These are phyloP conservation scores for Antheraea mylitta DNA, from an alignment of 1,140 invertebrate genomes.

Conservation along the genomic window DNA sequence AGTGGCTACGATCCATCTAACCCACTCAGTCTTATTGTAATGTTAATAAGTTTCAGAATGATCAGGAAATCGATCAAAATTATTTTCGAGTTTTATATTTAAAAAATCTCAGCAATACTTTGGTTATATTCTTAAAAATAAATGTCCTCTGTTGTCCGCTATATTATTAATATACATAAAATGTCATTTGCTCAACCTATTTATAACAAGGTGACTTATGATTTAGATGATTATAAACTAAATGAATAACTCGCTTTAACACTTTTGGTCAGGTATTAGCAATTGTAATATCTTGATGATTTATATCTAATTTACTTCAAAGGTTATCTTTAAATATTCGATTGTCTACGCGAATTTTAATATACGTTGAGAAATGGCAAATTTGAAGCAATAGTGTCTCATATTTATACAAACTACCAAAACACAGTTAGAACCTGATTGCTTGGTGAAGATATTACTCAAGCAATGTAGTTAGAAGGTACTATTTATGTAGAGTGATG, in stretches of 20 bases:
- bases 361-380: no score
- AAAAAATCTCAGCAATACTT: no score
- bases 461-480: no score
- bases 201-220: slow-evolving; percentile 16
- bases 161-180: slow-evolving; percentile 12
- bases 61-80: not conserved
- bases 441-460: no score
- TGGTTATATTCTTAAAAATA: not conserved
- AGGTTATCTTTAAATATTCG: no score
- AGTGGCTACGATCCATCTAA: not conserved
- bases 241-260: not conserved
- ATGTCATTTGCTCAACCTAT: slow-evolving; percentile 11
- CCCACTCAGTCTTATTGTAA: not conserved
- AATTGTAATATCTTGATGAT: not conserved
- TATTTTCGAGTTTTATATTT: no score
- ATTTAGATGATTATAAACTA: slow-evolving; percentile 6
- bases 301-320: slow-evolving; percentile 1
- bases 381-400: no score
- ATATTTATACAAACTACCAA: no score
- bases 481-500: no score
- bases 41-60: not conserved
- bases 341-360: no score
- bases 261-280: slow-evolving; percentile 4
- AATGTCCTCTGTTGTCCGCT: slow-evolving; percentile 6
- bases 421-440: no score